Conservation (phyloP, 2,797 vertebrate genomes). For the Acestrorhynchus altus region DNA sequence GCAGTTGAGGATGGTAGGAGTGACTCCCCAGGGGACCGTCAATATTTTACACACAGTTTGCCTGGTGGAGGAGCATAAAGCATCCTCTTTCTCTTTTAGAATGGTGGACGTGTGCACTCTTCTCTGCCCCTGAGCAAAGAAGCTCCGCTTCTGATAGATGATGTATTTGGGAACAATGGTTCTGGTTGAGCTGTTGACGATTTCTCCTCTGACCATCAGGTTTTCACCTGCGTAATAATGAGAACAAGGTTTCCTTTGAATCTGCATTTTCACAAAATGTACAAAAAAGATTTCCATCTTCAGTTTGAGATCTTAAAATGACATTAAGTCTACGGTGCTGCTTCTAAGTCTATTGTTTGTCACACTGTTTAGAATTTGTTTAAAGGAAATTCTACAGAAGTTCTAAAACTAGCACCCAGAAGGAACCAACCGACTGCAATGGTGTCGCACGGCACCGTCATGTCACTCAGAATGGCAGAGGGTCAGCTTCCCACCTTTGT, state of each 20-base stretch:
- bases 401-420: no score
- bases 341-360: no score
- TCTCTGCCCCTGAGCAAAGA: slow-evolving; percentile 83
- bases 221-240: slow-evolving; percentile 77
- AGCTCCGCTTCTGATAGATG: slow-evolving; percentile 82
- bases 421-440: no score
- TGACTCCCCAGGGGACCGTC: slow-evolving; percentile 80
- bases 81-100: slow-evolving; percentile 79
- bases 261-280: background rate
- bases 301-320: no score
- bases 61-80: slow-evolving; percentile 80
- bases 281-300: no score
- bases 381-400: no score
- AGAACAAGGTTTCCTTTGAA: background rate
- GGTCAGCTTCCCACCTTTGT: no score
- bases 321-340: no score
- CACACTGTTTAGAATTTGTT: no score
- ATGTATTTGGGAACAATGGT: slow-evolving; percentile 84
- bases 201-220: slow-evolving; percentile 83
- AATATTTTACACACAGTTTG: slow-evolving; percentile 81
- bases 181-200: slow-evolving; percentile 85
- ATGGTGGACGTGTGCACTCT: slow-evolving; percentile 81
- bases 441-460: no score
- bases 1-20: slow-evolving; percentile 80
- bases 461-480: no score